Evolutionary conservation across 2,113 vertebrate genomes (phyloP).

Genomic region (Ictidomys tridecemlineatus): DNA sequence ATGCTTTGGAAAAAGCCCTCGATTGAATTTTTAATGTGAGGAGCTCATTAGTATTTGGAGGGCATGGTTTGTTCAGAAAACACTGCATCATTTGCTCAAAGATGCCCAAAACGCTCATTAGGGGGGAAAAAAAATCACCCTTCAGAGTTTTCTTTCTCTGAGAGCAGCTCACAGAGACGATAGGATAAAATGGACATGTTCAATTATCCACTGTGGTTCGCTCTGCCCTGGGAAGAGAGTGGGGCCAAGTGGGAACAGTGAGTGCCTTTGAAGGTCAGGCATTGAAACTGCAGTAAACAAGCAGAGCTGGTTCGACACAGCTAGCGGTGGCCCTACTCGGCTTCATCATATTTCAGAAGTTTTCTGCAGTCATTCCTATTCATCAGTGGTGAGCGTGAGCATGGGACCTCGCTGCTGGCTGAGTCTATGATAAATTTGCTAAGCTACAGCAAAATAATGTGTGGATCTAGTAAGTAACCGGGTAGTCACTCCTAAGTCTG

Average conservation of each 20-base stretch:
- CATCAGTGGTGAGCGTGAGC: neutral
- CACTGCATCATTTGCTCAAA: slow-evolving; percentile 68
- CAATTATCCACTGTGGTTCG: neutral
- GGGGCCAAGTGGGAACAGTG: neutral
- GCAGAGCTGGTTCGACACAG: neutral
- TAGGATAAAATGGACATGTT: neutral
- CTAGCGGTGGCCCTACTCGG: neutral
- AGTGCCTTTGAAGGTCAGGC: neutral
- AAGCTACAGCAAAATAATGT: neutral
- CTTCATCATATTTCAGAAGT: neutral
- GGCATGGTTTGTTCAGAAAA: slow-evolving; percentile 64
- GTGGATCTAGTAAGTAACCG: neutral
- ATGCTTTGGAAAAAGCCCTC: slow-evolving; percentile 75
- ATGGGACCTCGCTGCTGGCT: neutral
- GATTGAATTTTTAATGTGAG: slow-evolving; percentile 61
- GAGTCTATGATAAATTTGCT: neutral
- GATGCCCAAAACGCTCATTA: slow-evolving; percentile 47
- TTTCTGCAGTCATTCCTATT: neutral
- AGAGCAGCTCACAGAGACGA: slow-evolving; percentile 36
- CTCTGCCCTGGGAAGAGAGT: neutral
- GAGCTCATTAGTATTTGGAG: slow-evolving; percentile 61
- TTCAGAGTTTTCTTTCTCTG: slow-evolving; percentile 50
- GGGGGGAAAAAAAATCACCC: neutral
- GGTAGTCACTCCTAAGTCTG: neutral
- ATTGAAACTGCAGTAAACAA: neutral